Percentiles rank a stretch among this genome's conserved stretches.
These are phyloP conservation scores for Hydrotaea diabolus DNA, from an alignment of 2,888 invertebrate species.

Conservation along the genomic window DNA sequence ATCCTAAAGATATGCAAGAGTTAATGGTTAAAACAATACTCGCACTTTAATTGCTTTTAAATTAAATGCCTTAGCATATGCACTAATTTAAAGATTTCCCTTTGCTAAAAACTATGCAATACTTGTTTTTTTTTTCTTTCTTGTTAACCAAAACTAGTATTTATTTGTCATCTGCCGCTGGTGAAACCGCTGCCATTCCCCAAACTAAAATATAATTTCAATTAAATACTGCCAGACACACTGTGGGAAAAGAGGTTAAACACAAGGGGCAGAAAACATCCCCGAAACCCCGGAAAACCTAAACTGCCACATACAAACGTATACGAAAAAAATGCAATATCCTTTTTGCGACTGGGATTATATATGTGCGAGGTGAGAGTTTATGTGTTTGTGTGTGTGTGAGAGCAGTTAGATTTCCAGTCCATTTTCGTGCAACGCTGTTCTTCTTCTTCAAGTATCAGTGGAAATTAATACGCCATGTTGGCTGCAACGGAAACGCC, in stretches of 20 bases:
- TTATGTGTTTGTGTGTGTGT: background rate
- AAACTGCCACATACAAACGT: background rate
- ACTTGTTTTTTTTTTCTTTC: no score
- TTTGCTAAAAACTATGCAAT: no score
- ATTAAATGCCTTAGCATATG: no score
- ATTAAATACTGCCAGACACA: background rate
- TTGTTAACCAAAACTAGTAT: no score
- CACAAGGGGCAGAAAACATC: background rate
- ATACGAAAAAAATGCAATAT: background rate
- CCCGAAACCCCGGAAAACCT: background rate
- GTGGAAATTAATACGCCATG: constrained; percentile 63
- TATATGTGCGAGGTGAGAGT: background rate
- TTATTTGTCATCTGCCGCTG: no score
- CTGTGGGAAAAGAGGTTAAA: constrained; percentile 5
- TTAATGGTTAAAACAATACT: no score
- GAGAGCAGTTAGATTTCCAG: background rate
- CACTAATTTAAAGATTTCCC: no score
- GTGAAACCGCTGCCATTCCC: background rate
- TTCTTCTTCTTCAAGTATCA: constrained; percentile 38
- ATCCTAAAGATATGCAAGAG: no score
- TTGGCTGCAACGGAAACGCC: constrained; percentile 64
- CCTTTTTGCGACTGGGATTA: background rate
- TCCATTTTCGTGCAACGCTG: background rate
- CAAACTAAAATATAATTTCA: background rate
- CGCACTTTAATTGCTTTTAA: no score